Evolutionary conservation across 2,113 vertebrate genomes (phyloP), one percentile per base, ranked within the genome.

Genomic region (Puffinus mauretanicus): DNA sequence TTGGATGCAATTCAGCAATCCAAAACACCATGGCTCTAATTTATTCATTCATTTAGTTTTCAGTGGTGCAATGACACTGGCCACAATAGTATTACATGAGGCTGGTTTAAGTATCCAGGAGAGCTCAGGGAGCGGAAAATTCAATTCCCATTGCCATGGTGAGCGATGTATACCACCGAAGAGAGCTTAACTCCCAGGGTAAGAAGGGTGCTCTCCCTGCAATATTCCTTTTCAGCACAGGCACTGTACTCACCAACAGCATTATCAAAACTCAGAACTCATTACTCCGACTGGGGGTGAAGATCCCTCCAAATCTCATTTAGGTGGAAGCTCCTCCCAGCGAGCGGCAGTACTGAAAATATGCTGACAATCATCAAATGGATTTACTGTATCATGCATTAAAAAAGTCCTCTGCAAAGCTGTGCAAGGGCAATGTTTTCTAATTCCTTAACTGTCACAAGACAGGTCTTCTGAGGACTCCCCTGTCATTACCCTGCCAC

Each of bases 101-200:
- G 91, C 94, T 93, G 92, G 70, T 95, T 97, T 95, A 97, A 88
- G 93, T 90, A 96, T 96, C 94, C 95, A 92, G 86, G 96, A 89
- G 93, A 93, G 88, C 85, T 94, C 93, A 90, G 92, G 52, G 66
- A 96, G 94, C 71, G 44, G 92, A 96, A 97, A 97, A 98, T 98
- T 97, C 97, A 98, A 92, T 97, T 97, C 96, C 85, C 88, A 98
- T 98, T 95, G 95, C 98, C 96, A 98, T 97, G 98, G 97, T 97
- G 96, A 98, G 94, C 12, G 1, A 93, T 79, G 69, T 90, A 49
- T 70, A 58, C 40, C 36, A 62, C 75, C 20, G 29, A 93, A 91
- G 93, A 86, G 29, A 90, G 93, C 67, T 88, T 95, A 95, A 65
- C 61, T 87, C 94, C 79, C 89, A 70, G 69, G 64, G 76, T 92